Percentiles rank a stretch among this genome's conserved stretches.
Conservation (phyloP, 2,888 invertebrate species). For the Philaethria dido region DNA sequence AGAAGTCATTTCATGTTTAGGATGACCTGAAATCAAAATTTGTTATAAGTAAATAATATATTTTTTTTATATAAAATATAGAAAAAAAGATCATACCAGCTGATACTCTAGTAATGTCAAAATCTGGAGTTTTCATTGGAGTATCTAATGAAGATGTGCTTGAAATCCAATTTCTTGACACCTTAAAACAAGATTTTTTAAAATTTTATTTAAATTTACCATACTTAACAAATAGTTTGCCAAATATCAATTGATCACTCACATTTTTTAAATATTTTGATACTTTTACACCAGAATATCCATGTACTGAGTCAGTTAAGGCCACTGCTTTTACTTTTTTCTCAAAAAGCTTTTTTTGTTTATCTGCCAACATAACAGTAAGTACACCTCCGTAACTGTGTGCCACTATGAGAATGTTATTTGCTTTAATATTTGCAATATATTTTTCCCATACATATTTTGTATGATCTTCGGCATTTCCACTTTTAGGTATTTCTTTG, state of each 20-base stretch:
- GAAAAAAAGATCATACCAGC: constrained; percentile 70
- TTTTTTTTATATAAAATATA: not conserved
- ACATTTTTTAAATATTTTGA: constrained; percentile 69
- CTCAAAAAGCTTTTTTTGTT: constrained; percentile 83
- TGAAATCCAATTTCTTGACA: constrained; percentile 86
- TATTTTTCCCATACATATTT: constrained; percentile 88
- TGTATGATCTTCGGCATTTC: constrained; percentile 85
- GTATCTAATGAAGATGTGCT: constrained; percentile 81
- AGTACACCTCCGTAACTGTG: constrained; percentile 92
- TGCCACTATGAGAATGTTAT: constrained; percentile 88
- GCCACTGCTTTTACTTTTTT: constrained; percentile 88
- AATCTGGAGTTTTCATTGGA: constrained; percentile 74
- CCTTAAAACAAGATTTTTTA: constrained; percentile 56
- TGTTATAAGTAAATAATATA: not conserved
- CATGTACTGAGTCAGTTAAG: constrained; percentile 90
- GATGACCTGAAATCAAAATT: constrained; percentile 73
- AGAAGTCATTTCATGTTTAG: constrained; percentile 89
- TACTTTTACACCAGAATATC: constrained; percentile 66
- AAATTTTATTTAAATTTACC: not conserved
- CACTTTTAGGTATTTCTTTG: constrained; percentile 81
- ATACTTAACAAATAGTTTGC: too few species aligned
- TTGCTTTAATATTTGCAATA: constrained; percentile 82
- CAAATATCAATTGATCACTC: constrained; percentile 26
- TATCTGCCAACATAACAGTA: constrained; percentile 82
- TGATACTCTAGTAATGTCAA: constrained; percentile 84